These are phyloP conservation scores for Tragulus kanchil DNA, from an alignment of 2,113 vertebrate species.

Conservation along the genomic window DNA sequence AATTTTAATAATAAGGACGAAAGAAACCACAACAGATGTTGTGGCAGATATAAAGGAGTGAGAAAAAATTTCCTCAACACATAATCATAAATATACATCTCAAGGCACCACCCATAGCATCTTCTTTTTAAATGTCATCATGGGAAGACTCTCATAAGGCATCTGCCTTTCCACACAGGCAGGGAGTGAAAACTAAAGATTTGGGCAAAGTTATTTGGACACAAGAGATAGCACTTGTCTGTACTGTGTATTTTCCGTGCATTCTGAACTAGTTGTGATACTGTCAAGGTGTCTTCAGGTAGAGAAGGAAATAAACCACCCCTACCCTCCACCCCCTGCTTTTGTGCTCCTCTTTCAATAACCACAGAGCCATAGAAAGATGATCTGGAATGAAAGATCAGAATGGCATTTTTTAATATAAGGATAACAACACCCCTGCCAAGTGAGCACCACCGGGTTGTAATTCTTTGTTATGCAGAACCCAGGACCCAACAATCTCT, in stretches of 20 bases:
- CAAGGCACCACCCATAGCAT: conserved; percentile 49
- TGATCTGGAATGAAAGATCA: conserved; percentile 61
- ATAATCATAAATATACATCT: background rate
- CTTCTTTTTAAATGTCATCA: conserved; percentile 68
- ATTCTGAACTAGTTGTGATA: conserved; percentile 59
- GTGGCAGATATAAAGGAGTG: conserved; percentile 41
- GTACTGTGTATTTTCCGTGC: conserved; percentile 45
- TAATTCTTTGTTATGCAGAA: background rate
- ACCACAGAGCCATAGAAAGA: background rate
- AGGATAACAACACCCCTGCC: background rate
- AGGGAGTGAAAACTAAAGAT: conserved; percentile 69
- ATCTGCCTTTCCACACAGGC: conserved; percentile 78
- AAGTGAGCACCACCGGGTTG: background rate
- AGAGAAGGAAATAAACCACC: conserved; percentile 34
- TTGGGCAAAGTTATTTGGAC: conserved; percentile 76
- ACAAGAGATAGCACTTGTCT: conserved; percentile 64
- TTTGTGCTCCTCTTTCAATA: conserved; percentile 40
- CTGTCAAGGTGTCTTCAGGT: conserved; percentile 47
- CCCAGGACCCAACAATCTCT: background rate
- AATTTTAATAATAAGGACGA: conserved; percentile 26
- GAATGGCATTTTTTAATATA: conserved; percentile 26
- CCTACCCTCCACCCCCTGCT: background rate
- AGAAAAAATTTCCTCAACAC: background rate
- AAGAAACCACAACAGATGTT: conserved; percentile 1
- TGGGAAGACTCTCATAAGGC: conserved; percentile 52